Conservation (phyloP, 2,888 invertebrate species). For the Pogonocherus hispidulus region DNA sequence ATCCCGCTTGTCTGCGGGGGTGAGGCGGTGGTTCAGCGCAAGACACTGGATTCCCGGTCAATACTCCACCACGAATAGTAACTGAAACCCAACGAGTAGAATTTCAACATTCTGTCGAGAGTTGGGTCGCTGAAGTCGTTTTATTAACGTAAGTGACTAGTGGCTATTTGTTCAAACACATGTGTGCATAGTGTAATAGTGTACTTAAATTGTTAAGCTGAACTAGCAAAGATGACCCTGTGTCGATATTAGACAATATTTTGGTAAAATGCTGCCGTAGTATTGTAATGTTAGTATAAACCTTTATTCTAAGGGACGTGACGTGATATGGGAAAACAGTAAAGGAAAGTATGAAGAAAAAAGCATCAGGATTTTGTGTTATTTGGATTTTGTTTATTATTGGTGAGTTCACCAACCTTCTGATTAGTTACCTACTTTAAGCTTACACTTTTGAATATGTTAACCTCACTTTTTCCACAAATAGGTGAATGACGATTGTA, state of each 20-base stretch:
- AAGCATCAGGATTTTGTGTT: slow-evolving; percentile 32
- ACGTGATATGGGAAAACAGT: slow-evolving; percentile 39
- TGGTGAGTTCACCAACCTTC: slow-evolving; percentile 38
- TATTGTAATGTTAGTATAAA: background rate
- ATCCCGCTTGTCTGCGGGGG: slow-evolving; percentile 45
- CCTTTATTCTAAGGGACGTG: slow-evolving; percentile 14
- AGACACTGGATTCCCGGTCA: slow-evolving; percentile 53
- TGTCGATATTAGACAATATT: background rate
- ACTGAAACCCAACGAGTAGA: slow-evolving; percentile 34
- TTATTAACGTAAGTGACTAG: slow-evolving; percentile 15
- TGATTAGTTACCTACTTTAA: background rate
- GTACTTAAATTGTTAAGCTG: background rate
- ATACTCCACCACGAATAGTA: slow-evolving; percentile 45
- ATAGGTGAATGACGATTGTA: slow-evolving; percentile 8
- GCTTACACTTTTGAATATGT: too few species aligned
- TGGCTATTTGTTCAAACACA: slow-evolving; percentile 5
- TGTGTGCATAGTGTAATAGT: slow-evolving; percentile 23
- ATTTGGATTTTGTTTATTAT: slow-evolving; percentile 48
- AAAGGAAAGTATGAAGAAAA: slow-evolving; percentile 44
- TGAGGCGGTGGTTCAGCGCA: slow-evolving; percentile 47
- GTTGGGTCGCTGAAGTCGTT: slow-evolving; percentile 16
- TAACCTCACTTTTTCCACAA: slow-evolving; percentile 31
- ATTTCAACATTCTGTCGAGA: slow-evolving; percentile 24
- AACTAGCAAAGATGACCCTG: background rate
- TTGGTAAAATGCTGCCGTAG: slow-evolving; percentile 15